A percentile compares a stretch with the other conserved stretches of the same genome.
phyloP scores from a whole-genome alignment of 2,113 vertebrate species.

The Spermophilus dauricus region DNA sequence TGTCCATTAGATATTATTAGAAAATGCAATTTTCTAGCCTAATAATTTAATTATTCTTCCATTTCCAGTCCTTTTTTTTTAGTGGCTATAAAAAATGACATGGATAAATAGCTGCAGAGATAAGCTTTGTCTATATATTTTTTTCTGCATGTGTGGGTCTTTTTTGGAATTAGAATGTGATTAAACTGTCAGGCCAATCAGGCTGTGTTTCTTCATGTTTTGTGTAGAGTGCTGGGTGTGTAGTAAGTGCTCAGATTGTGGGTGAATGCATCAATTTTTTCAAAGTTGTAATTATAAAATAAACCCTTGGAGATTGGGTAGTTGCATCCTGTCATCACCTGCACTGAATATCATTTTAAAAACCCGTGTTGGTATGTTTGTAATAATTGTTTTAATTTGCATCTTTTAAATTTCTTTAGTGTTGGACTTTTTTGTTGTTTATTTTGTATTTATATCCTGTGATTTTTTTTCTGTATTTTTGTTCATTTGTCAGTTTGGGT shows the following conservation, averaged over 20 bases:
- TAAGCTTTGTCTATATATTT: background rate
- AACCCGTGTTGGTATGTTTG: background rate
- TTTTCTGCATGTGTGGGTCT: background rate
- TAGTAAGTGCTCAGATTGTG: background rate
- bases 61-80: background rate
- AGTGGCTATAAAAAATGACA: background rate
- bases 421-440: slow-evolving; percentile 11
- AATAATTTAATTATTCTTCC: background rate
- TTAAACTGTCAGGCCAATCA: background rate
- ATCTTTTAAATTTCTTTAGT: slow-evolving; percentile 22
- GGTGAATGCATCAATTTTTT: background rate
- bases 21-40: slow-evolving; percentile 37
- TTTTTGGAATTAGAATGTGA: background rate
- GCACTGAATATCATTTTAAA: slow-evolving; percentile 43
- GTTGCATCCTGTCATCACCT: background rate
- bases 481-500: background rate
- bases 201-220: slow-evolving; percentile 22
- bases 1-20: slow-evolving; percentile 33
- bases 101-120: background rate
- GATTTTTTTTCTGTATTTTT: background rate
- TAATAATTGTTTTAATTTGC: background rate
- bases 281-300: background rate
- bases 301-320: background rate
- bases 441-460: slow-evolving; percentile 24
- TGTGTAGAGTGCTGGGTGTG: background rate